Evolutionary conservation across 92 coral and sea anemone species (phyloP).

Genomic region (Meandrina meandrites): DNA sequence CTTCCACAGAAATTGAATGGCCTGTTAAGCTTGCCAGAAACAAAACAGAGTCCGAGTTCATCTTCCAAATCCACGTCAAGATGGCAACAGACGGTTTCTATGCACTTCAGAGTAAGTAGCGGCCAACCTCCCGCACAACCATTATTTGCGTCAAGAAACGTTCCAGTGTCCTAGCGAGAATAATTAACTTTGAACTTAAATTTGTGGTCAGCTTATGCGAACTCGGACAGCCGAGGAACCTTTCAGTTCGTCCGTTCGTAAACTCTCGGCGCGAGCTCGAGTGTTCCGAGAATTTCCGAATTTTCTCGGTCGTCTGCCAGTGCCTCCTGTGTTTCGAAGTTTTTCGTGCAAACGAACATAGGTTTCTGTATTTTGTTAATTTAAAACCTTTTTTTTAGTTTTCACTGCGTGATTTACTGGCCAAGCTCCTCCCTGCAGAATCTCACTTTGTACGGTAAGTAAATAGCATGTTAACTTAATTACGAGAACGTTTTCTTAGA

Average conservation of each 20-base stretch:
- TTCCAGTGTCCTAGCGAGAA: no score
- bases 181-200: no score
- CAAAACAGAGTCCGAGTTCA: slow-evolving; percentile 35
- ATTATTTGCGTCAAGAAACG: no score
- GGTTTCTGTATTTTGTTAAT: not conserved
- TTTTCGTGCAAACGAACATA: not conserved
- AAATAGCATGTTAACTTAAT: not conserved
- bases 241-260: no score
- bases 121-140: not conserved
- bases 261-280: no score
- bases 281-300: no score
- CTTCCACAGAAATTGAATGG: slow-evolving; percentile 44
- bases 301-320: no score
- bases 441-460: slow-evolving; percentile 96
- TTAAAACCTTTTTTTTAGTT: slow-evolving; percentile 33
- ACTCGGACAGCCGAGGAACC: no score
- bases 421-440: slow-evolving; percentile 77
- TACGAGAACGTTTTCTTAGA: not conserved
- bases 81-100: slow-evolving; percentile 91
- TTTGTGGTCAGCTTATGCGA: no score
- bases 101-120: slow-evolving; percentile 89
- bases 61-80: slow-evolving; percentile 78
- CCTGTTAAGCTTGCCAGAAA: slow-evolving; percentile 71
- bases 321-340: not conserved
- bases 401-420: slow-evolving; percentile 86